A percentile compares a stretch with the other conserved stretches of the same genome.
Conservation (phyloP, 2,888 invertebrate species). For the Ypsolopha scabrella region DNA sequence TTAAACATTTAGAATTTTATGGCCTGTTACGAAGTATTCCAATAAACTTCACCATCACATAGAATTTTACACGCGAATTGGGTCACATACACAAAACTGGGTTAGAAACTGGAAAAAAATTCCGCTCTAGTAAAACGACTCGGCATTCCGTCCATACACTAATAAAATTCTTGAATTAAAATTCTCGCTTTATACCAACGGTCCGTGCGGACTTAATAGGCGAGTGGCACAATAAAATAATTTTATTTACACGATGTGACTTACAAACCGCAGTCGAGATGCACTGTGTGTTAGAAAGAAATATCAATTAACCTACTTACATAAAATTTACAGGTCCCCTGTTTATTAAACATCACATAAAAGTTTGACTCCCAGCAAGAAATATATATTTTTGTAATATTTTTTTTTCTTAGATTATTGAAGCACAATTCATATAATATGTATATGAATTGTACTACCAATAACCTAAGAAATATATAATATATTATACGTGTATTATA, state of each 20-base stretch:
- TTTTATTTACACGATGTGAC: slow-evolving; percentile 14
- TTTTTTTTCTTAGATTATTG: too few species aligned
- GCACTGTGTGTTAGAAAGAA: neutral
- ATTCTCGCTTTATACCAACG: neutral
- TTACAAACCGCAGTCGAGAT: slow-evolving; percentile 3
- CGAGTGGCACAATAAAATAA: slow-evolving; percentile 3
- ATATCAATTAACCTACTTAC: neutral
- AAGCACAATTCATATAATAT: too few species aligned
- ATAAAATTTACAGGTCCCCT: neutral
- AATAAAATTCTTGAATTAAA: slow-evolving; percentile 34
- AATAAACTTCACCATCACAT: slow-evolving; percentile 6
- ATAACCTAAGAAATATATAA: too few species aligned
- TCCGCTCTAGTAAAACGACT: slow-evolving; percentile 17
- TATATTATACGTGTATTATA: too few species aligned
- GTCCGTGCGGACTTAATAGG: slow-evolving; percentile 5
- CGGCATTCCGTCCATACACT: slow-evolving; percentile 26
- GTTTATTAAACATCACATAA: neutral
- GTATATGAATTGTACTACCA: too few species aligned
- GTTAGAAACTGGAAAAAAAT: slow-evolving; percentile 34
- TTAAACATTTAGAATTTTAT: neutral
- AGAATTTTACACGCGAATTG: slow-evolving; percentile 13
- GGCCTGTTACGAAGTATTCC: neutral
- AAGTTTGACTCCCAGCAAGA: too few species aligned
- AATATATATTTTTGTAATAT: too few species aligned
- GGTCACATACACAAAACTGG: slow-evolving; percentile 29